phyloP scores from a whole-genome alignment of 2,888 invertebrate species.

The Pachliopta kotzebuea region DNA sequence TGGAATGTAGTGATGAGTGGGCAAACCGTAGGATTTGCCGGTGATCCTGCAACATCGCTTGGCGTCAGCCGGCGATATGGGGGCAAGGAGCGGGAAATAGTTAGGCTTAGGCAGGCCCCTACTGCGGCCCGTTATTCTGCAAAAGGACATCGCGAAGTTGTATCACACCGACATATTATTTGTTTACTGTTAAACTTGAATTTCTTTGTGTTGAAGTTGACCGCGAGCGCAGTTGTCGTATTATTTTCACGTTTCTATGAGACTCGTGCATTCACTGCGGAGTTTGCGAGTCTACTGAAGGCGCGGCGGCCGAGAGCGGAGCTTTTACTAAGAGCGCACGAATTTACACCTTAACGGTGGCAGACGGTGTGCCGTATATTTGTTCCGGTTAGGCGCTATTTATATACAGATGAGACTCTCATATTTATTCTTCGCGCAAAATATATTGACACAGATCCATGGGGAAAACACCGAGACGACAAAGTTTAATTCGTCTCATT shows the following conservation, averaged over 20 bases:
- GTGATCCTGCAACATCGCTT: constrained; percentile 89
- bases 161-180: constrained; percentile 67
- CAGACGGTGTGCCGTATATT: constrained; percentile 72
- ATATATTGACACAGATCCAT: constrained; percentile 66
- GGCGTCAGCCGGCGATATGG: constrained; percentile 91
- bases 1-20: constrained; percentile 89
- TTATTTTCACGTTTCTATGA: constrained; percentile 46
- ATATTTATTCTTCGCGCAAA: constrained; percentile 65
- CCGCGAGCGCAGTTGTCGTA: constrained; percentile 48
- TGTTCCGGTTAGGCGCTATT: constrained; percentile 77
- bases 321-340: constrained; percentile 49
- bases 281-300: constrained; percentile 62
- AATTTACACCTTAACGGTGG: constrained; percentile 68
- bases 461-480: constrained; percentile 51
- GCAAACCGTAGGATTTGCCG: constrained; percentile 87
- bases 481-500: constrained; percentile 31
- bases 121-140: constrained; percentile 90
- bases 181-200: constrained; percentile 51
- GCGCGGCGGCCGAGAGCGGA: constrained; percentile 42
- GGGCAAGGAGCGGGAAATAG: constrained; percentile 89
- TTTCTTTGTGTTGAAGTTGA: constrained; percentile 33
- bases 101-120: constrained; percentile 90
- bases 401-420: constrained; percentile 65
- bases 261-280: constrained; percentile 58
- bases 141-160: constrained; percentile 82